Base-by-base conservation (phyloP, 2,888 invertebrate genomes). In the Cheilosia scutellata region DNA sequence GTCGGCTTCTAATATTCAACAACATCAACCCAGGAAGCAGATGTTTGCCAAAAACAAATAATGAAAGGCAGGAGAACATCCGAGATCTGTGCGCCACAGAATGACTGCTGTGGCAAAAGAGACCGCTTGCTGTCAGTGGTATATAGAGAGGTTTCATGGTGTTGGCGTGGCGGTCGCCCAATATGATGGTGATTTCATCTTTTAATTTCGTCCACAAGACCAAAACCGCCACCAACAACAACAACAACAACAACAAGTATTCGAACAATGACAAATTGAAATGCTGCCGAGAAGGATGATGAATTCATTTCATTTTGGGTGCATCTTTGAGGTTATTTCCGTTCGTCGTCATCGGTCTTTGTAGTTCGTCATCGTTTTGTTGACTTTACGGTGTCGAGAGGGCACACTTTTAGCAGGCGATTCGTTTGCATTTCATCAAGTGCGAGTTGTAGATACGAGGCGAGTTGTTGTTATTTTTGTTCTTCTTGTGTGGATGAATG, bases 41-140 rank as follows among this genome's bases (percentile, higher is more conserved):
- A 86, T 86, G 86, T 86, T 86, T 86, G 86, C 80, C 86, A 86
- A 82, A 80, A 82, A 86, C 86, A 86, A 86, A 86, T 68, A 79
- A 51, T 33, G 40, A 66, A 71, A 51, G 20, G 25, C 55, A 31
- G 13, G 29, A 29, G 11, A 40, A 58, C 57, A 55, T 31, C 33
- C 20, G 33, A 58, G 31, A 37, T 25, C 25, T n/a, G 16, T 51
- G 20, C 42, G 31, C 51, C 40, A 29, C n/a, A 33, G 53, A 31
- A 31, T 33, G 55, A 65, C 55, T 75, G 47, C 65, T 58, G 63
- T 47, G 49, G 51, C 70, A 71, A 60, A 42, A 31, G 78, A 58
- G 78, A 71, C 47, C 78, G 63, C 49, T 47, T 31, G 63, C 53
- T 44, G 66, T 37, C 58, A 49, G 11, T n/a, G 55, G 47, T 37